phyloP scores from a whole-genome alignment of 2,113 vertebrate species.

The Gambusia affinis region DNA sequence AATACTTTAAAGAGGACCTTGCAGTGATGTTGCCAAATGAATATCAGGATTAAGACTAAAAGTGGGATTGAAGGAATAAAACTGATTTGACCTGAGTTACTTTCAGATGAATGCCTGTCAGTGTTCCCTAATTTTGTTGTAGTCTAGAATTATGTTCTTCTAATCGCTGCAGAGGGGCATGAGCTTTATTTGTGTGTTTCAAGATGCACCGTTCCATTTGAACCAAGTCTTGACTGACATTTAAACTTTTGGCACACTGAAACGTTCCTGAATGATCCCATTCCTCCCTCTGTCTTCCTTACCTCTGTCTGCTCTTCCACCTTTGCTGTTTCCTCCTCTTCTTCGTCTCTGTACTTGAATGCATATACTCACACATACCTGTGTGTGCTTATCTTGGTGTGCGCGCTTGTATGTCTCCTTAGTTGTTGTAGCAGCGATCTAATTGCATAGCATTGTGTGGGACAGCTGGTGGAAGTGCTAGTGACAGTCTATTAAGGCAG shows the following conservation, averaged over 20 bases:
- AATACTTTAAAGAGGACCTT: too few species aligned
- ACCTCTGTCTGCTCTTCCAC: slow-evolving; percentile 18
- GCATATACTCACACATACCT: slow-evolving; percentile 25
- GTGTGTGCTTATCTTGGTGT: slow-evolving; percentile 40
- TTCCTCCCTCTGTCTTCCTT: slow-evolving; percentile 17
- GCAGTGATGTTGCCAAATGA: too few species aligned
- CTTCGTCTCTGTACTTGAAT: slow-evolving; percentile 22
- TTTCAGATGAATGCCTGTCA: too few species aligned
- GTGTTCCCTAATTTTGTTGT: not conserved
- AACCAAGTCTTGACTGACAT: not conserved
- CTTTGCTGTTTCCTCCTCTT: slow-evolving; percentile 41
- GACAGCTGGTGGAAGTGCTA: slow-evolving; percentile 76
- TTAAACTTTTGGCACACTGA: slow-evolving; percentile 1
- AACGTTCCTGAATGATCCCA: slow-evolving; percentile 13
- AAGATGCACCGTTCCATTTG: not conserved
- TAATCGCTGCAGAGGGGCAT: not conserved
- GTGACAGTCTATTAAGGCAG: slow-evolving; percentile 81
- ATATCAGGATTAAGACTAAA: too few species aligned
- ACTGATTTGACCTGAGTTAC: too few species aligned
- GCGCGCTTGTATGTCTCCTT: slow-evolving; percentile 44
- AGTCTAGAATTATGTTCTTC: not conserved
- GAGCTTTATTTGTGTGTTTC: too few species aligned
- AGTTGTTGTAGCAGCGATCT: slow-evolving; percentile 71
- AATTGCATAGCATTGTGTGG: slow-evolving; percentile 74
- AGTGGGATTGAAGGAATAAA: too few species aligned